Evolutionary conservation across 2,113 vertebrate genomes (phyloP).

Genomic region (Sander vitreus): DNA sequence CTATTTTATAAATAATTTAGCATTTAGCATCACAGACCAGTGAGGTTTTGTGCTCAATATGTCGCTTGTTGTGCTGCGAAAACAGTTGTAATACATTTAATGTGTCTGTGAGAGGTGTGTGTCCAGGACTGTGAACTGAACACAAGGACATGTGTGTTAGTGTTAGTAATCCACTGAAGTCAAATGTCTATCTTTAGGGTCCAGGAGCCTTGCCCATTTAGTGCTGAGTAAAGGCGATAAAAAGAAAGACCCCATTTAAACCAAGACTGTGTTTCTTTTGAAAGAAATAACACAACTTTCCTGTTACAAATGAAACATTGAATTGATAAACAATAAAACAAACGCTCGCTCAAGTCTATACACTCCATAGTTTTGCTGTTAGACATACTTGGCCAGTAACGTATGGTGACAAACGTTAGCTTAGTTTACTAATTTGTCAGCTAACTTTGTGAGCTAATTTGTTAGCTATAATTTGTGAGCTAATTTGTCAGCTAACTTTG

Average conservation of each 20-base stretch:
- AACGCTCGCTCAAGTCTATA: background rate
- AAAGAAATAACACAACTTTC: background rate
- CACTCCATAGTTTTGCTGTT: background rate
- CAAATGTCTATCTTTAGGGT: background rate
- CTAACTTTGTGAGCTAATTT: background rate
- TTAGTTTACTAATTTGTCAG: background rate
- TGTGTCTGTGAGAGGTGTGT: no score
- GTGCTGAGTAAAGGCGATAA: background rate
- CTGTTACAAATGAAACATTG: background rate
- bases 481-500: no score
- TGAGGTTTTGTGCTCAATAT: background rate
- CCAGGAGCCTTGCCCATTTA: background rate
- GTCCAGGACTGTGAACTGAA: no score
- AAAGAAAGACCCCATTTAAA: background rate
- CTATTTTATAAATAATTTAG: no score
- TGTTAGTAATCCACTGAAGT: no score
- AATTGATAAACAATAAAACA: background rate
- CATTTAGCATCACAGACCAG: background rate
- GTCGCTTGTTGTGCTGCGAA: background rate
- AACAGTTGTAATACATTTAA: background rate
- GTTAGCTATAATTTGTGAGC: background rate
- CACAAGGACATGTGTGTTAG: no score
- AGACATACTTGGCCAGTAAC: background rate
- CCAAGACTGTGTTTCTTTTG: background rate
- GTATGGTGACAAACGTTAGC: background rate